Base-by-base conservation (phyloP, 1,140 invertebrate genomes). In the Papilio xuthus region DNA sequence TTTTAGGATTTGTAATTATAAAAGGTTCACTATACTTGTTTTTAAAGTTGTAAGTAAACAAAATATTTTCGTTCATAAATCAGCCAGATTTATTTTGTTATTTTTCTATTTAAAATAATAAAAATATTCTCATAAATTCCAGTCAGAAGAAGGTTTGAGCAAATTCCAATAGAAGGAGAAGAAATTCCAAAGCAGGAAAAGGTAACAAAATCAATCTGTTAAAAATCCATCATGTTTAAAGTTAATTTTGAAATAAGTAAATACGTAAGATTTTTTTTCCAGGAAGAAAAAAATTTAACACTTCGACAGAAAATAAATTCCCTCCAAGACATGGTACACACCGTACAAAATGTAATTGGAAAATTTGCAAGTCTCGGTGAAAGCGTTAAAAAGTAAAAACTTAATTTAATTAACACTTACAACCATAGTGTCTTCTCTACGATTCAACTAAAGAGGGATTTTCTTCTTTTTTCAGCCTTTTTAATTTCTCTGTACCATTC, bases 401-500 rank as follows among this genome's bases (percentile, higher is more conserved):
- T 20, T 63, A 76, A 76, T 63, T 76, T 76, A 60, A 76, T 76
- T 76, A 76, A 76, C 74, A 76, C 74, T 76, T 76, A 60, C 53
- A 56, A 63, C 63, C 53, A 76, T 26, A 32, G n/a, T 60, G 20
- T 73, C 50, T 4, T 67, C 63, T 10, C 13, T 60, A 7, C 60
- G 71, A 67, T 78, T 69, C 63, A 13, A 76, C 47, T 78, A 37
- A 76, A 76, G 74, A 60, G n/a, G 56, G 74, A 69, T 83, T 77
- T 84, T 85, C 78, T 78, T 72, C 86, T 84, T 95, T 71, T 87
- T 84, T 95, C 94, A 98, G 97, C 92, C 97, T 98, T 70, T 98
- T 99, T 93, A 99, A 99, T 90, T 99, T 99, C 93, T 98, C 98
- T 32, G 97, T 99, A 42, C 98, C 99, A 15, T 99, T 98, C 94